phyloP scores from a whole-genome alignment of 2,888 invertebrate species.

The Lathronympha strigana region DNA sequence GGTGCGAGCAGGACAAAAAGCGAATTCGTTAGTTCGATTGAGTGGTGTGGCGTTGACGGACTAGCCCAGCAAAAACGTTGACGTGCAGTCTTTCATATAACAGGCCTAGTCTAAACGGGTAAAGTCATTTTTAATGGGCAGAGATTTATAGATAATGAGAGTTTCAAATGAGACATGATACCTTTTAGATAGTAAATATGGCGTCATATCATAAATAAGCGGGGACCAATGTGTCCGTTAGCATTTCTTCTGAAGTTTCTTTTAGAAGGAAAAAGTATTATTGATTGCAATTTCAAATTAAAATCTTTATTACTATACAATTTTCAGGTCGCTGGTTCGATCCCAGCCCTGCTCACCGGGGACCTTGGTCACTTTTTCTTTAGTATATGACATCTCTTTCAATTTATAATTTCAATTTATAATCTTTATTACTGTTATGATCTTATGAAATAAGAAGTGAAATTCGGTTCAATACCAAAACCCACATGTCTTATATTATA shows the following conservation, averaged over 20 bases:
- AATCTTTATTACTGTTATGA: no score
- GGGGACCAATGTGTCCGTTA: neutral
- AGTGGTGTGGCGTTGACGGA: conserved; percentile 46
- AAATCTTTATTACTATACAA: neutral
- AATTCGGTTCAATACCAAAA: no score
- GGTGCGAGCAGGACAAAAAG: conserved; percentile 41
- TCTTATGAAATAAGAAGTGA: no score
- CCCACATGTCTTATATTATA: no score
- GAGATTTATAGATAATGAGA: conserved; percentile 29
- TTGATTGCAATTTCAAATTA: neutral
- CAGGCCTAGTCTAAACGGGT: conserved; percentile 19
- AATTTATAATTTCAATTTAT: no score
- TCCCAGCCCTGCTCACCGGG: no score
- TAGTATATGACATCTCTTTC: no score
- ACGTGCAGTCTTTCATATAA: conserved; percentile 1
- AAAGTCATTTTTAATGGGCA: conserved; percentile 31
- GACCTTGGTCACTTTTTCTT: no score
- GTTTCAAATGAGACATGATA: conserved; percentile 19
- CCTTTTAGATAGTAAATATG: conserved; percentile 16
- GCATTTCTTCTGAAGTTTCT: neutral
- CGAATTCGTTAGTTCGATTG: conserved; percentile 43
- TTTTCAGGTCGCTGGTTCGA: no score
- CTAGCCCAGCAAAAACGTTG: conserved; percentile 21
- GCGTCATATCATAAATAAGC: conserved; percentile 1
- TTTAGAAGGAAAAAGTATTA: neutral